phyloP scores from a whole-genome alignment of 2,113 vertebrate species.

The Pimephales promelas region DNA sequence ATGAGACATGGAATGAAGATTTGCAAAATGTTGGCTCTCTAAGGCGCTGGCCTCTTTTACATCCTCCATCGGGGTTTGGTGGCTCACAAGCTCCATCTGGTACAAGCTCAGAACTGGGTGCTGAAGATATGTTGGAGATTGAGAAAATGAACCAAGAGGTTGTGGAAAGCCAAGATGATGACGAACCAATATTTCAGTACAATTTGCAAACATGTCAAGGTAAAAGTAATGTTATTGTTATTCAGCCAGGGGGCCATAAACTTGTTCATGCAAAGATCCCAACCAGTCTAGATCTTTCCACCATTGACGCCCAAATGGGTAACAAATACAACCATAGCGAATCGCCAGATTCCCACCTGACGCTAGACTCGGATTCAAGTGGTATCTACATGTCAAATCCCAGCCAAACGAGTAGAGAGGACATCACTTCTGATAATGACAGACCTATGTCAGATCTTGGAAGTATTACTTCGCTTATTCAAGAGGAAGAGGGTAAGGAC shows the following conservation, averaged over 20 bases:
- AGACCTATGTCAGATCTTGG: constrained; percentile 71
- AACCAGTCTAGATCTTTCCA: constrained; percentile 69
- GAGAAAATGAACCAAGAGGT: constrained; percentile 74
- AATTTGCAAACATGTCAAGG: constrained; percentile 63
- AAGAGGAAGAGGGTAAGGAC: constrained; percentile 65
- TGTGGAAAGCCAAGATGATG: constrained; percentile 68
- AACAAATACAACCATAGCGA: constrained; percentile 53
- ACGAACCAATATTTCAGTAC: constrained; percentile 64
- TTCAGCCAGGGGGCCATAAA: constrained; percentile 66
- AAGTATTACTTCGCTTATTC: constrained; percentile 71
- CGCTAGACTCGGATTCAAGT: constrained; percentile 75
- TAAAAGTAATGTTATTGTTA: constrained; percentile 66
- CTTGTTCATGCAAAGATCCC: constrained; percentile 54
- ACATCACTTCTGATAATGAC: constrained; percentile 69
- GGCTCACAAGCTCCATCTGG: constrained; percentile 77
- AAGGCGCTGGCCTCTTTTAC: constrained; percentile 76
- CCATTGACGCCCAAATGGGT: constrained; percentile 10
- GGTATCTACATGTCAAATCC: constrained; percentile 76
- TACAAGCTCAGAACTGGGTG: constrained; percentile 73
- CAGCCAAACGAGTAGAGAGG: constrained; percentile 68
- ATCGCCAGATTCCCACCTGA: constrained; percentile 77
- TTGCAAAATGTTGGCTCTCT: constrained; percentile 70
- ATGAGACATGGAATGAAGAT: constrained; percentile 72
- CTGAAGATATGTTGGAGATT: constrained; percentile 71
- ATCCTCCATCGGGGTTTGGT: constrained; percentile 77